Percentiles rank a stretch among this genome's conserved stretches.
Evolutionary conservation across 2,888 invertebrate genomes (phyloP).

Genomic region (Idaea aversata): DNA sequence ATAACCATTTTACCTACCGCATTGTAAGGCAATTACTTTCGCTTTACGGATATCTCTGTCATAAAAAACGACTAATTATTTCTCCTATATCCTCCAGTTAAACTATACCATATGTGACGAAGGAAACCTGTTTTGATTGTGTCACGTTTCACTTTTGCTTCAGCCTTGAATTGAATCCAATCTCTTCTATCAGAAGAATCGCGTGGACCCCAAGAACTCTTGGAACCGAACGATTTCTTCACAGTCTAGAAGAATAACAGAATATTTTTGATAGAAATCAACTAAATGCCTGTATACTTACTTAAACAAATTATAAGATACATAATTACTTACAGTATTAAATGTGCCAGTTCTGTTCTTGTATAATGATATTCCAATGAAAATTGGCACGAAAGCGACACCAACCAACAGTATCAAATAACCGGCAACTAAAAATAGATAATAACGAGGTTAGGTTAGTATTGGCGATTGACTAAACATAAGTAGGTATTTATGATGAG

Average conservation of each 20-base stretch:
- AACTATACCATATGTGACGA: constrained; percentile 50
- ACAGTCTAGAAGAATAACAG: constrained; percentile 58
- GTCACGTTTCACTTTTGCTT: constrained; percentile 53
- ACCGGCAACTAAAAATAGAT: not conserved
- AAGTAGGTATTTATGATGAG: not conserved
- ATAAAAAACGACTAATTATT: constrained; percentile 31
- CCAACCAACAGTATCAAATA: not conserved
- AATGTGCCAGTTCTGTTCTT: not conserved
- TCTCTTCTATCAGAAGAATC: constrained; percentile 64
- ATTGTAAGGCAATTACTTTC: too few relatives aligned
- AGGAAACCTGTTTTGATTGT: constrained; percentile 30
- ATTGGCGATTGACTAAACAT: not conserved
- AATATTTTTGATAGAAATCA: not conserved
- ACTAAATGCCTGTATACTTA: not conserved
- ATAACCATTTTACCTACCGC: constrained; percentile 38
- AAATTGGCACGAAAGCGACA: not conserved
- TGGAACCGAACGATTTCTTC: constrained; percentile 60
- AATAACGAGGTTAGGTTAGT: not conserved
- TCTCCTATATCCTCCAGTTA: constrained; percentile 32
- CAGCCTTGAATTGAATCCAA: constrained; percentile 79
- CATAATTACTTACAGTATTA: not conserved
- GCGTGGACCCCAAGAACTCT: constrained; percentile 83
- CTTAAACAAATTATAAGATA: too few relatives aligned
- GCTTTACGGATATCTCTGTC: not conserved
- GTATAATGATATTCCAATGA: not conserved